These are phyloP conservation scores for Drosophila serrata DNA, from an alignment of 1,140 invertebrate species.

Conservation along the genomic window DNA sequence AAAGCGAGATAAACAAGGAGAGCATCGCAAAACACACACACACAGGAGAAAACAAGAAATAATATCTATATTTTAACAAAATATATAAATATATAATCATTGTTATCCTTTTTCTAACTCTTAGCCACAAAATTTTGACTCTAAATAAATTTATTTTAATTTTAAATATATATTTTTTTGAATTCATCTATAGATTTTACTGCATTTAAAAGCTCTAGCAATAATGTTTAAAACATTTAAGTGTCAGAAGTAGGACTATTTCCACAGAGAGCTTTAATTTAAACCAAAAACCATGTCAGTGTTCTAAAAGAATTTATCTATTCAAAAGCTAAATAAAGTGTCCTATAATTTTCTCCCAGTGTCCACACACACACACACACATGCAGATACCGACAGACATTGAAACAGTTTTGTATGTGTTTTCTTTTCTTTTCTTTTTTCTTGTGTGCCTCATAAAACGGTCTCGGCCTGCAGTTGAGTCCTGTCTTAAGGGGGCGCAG, in stretches of 20 bases:
- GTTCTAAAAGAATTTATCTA: too few species aligned
- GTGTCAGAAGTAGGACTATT: background rate
- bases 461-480: conserved; percentile 49
- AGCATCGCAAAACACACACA: conserved; percentile 1
- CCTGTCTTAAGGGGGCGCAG: conserved; percentile 17
- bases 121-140: too few species aligned
- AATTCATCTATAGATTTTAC: background rate
- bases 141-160: background rate
- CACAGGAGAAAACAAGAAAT: background rate
- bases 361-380: background rate
- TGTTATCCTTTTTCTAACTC: too few species aligned
- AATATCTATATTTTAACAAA: too few species aligned
- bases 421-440: background rate
- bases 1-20: conserved; percentile 66
- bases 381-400: conserved; percentile 39
- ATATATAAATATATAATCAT: too few species aligned
- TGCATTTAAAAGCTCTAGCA: background rate
- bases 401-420: conserved; percentile 60
- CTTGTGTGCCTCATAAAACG: conserved; percentile 41
- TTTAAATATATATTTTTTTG: background rate
- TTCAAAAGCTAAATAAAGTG: background rate
- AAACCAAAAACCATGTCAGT: background rate
- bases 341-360: background rate
- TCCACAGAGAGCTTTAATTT: background rate
- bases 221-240: background rate